Evolutionary conservation across 2,888 invertebrate genomes (phyloP), one percentile per base, ranked within the genome.

Genomic region (Apamea crenata): DNA sequence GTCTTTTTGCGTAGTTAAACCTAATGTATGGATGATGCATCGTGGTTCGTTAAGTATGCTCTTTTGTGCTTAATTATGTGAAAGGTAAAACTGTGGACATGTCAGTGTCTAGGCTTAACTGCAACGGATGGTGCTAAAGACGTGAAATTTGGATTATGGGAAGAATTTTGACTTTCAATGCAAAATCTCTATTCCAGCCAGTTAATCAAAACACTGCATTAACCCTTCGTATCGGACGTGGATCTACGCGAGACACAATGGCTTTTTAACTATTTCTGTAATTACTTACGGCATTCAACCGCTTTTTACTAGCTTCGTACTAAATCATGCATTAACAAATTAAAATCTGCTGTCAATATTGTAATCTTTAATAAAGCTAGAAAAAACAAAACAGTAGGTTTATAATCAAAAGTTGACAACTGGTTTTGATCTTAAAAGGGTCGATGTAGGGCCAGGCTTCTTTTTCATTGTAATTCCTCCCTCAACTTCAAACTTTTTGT

Each of bases 401-500:
- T 65, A 47, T 21, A 69, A 79, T 79, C 72, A 66, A 80, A 84
- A 77, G 16, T 72, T 78, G 32, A 67, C 77, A 77, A 80, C 40
- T 73, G 77, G 69, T 68, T 83, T 77, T 76, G 70, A 68, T 78
- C 71, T 78, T 77, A 78, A 84, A 84, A 81, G 53, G n/a, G 53
- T 44, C 74, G 25, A 77, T 75, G 78, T 70, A 81, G 82, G 77
- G 68, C 36, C 68, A 61, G 50, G 68, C 71, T 85, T 84, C 87
- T 88, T 88, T 90, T 87, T 85, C 90, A 93, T 93, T 93, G 91
- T 91, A 87, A 91, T 91, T 91, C 89, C 86, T 83, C 89, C 91
- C 90, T 85, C 85, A 85, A 82, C 87, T 36, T 74, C 82, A 75
- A 72, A 88, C 86, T 91, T 90, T 93, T 93, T 94, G 93, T 94